Base-by-base conservation (phyloP, 2,113 vertebrate genomes). In the Oreochromis spilurus region DNA sequence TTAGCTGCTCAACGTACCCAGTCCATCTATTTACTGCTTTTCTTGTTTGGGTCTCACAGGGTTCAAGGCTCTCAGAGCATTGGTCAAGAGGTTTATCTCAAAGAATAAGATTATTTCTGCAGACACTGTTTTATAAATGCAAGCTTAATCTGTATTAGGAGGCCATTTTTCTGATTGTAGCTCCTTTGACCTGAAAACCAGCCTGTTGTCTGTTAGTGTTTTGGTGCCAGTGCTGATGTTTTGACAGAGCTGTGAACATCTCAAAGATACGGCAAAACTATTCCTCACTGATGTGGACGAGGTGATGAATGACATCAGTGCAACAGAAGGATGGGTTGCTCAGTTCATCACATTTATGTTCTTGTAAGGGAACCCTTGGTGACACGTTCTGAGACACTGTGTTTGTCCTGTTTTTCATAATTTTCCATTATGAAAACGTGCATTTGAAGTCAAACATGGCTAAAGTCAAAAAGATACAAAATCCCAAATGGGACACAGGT, bases 201-300 rank as follows among this genome's bases (percentile, higher is more conserved):
- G 67, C 67, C 40, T 75, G 21, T 17, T 48, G 21, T 26, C 67
- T 75, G 67, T 45, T 45, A 48, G 67, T 72, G 67, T 45, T 70
- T 70, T 43, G 65, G 13, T 72, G 21, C 14, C 38, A 3, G 13
- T 26, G 38, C 5, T 29, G 43, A n/a, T 21, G 65, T 70, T 70
- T 70, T 24, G 38, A 43, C 38, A 43, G 24, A 24, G 38, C 43
- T 75, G 14, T 29, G 5, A 48, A 29, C 9, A 4, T 75, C 40
- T 29, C 43, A 75, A 48, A 75, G 40, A 7, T 10, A 45, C 5
- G 8, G 21, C 1, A 9, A 29, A 65, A 38, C 19, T 21, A n/a
- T 38, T 38, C 31, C 31, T 62, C 4, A 38, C 60, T 1, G 34
- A 19, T 21, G 10, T 65, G 60, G 0, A 0, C 10, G 2, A 65